phyloP scores from a whole-genome alignment of 2,888 invertebrate genomes.

The Anthophora plumipes region DNA sequence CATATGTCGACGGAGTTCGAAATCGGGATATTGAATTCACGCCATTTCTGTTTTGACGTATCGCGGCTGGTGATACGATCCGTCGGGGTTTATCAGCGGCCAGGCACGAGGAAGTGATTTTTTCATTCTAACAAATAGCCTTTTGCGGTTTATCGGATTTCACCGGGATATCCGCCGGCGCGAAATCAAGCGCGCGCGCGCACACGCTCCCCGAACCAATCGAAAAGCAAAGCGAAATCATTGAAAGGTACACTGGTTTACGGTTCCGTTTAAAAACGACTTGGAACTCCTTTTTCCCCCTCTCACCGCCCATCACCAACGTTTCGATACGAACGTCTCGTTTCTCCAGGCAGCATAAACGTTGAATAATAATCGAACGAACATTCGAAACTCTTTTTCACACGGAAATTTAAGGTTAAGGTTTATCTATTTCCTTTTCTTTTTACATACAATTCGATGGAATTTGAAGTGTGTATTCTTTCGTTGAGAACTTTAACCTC shows the following conservation, averaged over 20 bases:
- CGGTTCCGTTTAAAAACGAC: slow-evolving; percentile 24
- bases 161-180: slow-evolving; percentile 72
- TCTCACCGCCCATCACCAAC: not conserved
- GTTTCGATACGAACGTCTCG: no score
- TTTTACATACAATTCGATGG: no score
- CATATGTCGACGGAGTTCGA: slow-evolving; percentile 70
- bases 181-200: slow-evolving; percentile 69
- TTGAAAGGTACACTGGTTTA: slow-evolving; percentile 54
- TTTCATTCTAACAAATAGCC: slow-evolving; percentile 83
- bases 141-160: slow-evolving; percentile 81
- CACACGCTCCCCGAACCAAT: slow-evolving; percentile 52
- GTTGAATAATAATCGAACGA: no score
- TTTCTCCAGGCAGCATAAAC: no score
- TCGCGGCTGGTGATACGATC: slow-evolving; percentile 78
- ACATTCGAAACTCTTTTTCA: no score
- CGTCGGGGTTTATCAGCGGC: slow-evolving; percentile 73
- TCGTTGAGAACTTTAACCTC: no score
- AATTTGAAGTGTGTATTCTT: no score
- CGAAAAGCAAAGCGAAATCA: slow-evolving; percentile 61
- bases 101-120: slow-evolving; percentile 80
- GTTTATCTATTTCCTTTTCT: no score
- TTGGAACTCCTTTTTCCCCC: not conserved
- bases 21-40: slow-evolving; percentile 84
- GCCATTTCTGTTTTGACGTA: slow-evolving; percentile 83
- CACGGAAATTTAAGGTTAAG: no score